Evolutionary conservation across 2,113 vertebrate species (phyloP), one percentile per base, ranked within the genome.

Genomic region (Ranitomeya variabilis): DNA sequence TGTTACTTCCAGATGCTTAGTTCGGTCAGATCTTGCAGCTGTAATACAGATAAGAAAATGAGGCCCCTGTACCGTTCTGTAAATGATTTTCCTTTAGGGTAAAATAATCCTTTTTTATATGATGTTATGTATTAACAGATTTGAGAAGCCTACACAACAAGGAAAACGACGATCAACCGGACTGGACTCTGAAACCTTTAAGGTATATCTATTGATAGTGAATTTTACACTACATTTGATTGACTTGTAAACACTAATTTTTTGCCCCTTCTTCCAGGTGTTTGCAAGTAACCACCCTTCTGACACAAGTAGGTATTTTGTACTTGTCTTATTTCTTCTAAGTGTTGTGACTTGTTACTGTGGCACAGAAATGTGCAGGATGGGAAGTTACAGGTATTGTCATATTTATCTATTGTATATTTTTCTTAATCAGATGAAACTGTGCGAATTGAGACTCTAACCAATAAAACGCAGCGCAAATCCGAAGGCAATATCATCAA

Each of bases 401-500:
- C 73, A 45, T 76, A 76, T 45, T 45, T 45, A 45, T 45, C 5
- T 45, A 45, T 45, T 45, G 37, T 45, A 45, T 45, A 45, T 86
- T 87, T 11, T 87, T 4, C 19, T 69, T 87, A 11, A 14, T 23
- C 51, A 87, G 86, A 87, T 87, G 77, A 87, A 80, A 87, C 78
- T 0, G 77, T 87, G 10, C 62, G 62, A 19, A 66, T 80, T 67
- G 86, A 87, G 31, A 37, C 11, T 69, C 18, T 59, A 57, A 55
- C 71, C 13, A 77, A 31, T 77, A 89, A 89, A 78, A 12, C n/a
- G 5, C 59, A 77, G 4, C 81, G 82, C 60, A 89, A 85, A 69
- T 89, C 82, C 6, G 87, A 89, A 69, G 87, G 82, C 26, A 78
- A 78, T 15, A 16, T 84, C 11, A 15, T 26, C 11, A 85, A 59